Percentiles rank a stretch among this genome's conserved stretches.
Evolutionary conservation across 2,797 vertebrate species (phyloP).

Genomic region (Eptatretus atami): DNA sequence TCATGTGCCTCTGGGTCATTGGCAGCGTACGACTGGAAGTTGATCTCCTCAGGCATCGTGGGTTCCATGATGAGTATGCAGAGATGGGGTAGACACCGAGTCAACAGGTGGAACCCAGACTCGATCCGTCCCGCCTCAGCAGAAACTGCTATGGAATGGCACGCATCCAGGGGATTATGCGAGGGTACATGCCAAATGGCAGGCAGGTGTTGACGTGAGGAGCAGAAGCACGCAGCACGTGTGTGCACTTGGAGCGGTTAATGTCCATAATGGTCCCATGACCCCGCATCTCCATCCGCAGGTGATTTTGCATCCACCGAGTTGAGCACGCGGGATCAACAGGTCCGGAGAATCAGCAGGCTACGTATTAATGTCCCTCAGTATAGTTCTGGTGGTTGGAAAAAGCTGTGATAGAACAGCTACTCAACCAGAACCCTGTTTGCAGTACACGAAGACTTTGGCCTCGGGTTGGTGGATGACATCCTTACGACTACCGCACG

Average conservation of each 20-base stretch:
- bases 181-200: constrained; percentile 96
- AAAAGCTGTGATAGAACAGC: no score
- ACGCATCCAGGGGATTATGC: constrained; percentile 24
- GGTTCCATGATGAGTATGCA: constrained; percentile 75
- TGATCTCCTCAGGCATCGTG: constrained; percentile 9
- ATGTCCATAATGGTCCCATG: neutral
- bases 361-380: no score
- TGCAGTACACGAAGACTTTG: no score
- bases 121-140: neutral
- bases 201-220: constrained; percentile 29
- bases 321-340: no score
- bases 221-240: no score
- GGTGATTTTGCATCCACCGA: no score
- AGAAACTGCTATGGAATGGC: neutral
- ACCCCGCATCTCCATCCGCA: no score
- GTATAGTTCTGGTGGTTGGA: no score
- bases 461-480: no score
- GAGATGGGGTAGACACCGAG: constrained; percentile 45
- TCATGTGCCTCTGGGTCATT: neutral
- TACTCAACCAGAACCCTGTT: no score
- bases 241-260: neutral
- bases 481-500: no score
- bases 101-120: neutral
- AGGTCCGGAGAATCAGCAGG: no score
- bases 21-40: neutral